phyloP scores from a whole-genome alignment of 2,888 invertebrate genomes.

The Erebia palarica region DNA sequence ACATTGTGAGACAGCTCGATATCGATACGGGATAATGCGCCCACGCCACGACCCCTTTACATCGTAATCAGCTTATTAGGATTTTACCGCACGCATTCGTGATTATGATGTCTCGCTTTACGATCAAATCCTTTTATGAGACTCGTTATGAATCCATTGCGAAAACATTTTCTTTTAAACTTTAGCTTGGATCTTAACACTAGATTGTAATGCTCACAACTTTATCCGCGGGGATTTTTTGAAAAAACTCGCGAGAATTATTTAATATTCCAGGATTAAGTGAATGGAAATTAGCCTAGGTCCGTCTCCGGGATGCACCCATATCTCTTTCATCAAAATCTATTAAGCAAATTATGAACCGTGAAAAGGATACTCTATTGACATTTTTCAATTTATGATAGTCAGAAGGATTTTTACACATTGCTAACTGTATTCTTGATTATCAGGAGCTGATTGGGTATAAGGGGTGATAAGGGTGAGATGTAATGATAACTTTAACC shows the following conservation, averaged over 20 bases:
- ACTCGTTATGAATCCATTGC: conserved; percentile 33
- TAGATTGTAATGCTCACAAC: too few species aligned
- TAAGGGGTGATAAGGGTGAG: neutral
- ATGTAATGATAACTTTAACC: conserved; percentile 27
- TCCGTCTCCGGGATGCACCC: too few species aligned
- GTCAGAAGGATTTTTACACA: neutral
- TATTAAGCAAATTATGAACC: too few species aligned
- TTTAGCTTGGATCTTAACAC: conserved; percentile 19
- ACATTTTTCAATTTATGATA: neutral
- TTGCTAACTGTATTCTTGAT: neutral
- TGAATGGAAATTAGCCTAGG: too few species aligned
- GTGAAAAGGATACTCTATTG: too few species aligned
- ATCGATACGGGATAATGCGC: conserved; percentile 62
- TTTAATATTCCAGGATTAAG: too few species aligned
- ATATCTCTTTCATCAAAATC: too few species aligned
- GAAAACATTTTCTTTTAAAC: conserved; percentile 31
- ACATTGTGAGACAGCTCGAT: conserved; percentile 61
- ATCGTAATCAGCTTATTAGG: conserved; percentile 77
- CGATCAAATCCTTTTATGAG: conserved; percentile 27
- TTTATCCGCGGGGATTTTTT: too few species aligned
- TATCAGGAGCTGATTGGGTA: too few species aligned
- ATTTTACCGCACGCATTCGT: conserved; percentile 69
- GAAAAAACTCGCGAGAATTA: too few species aligned
- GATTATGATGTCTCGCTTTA: conserved; percentile 33
- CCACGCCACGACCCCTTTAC: conserved; percentile 67